Base-by-base conservation (phyloP, 2,888 invertebrate genomes). In the Glomeris marginata region DNA sequence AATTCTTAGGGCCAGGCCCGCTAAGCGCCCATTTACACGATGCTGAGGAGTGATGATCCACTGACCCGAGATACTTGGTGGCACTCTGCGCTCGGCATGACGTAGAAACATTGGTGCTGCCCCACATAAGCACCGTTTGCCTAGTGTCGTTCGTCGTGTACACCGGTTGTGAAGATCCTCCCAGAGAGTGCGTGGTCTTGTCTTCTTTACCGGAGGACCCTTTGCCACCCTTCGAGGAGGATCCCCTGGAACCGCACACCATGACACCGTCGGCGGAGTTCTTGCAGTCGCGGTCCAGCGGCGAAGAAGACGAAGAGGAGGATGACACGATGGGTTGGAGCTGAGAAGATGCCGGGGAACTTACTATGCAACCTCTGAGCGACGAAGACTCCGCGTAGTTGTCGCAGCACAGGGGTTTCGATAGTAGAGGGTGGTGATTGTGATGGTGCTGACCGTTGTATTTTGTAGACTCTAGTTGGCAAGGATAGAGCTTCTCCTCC, bases 51-150 rank as follows among this genome's bases (percentile, higher is more conserved):
- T 49, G 50, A 18, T 49, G 52, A 22, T 44, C 50, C 33, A 48
- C 45, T 34, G 51, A 41, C 38, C 49, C 49, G 43, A 55, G 54
- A 45, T 57, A 44, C 48, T 56, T 55, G 28, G 57, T 47, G 55
- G 47, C 18, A 8, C 22, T 16, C 15, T 20, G 41, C n/a, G 40
- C 36, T 2, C 46, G 37, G 15, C 41, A 41, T 5, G 51, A 37
- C 11, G 37, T 35, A n/a, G 46, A 36, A 21, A 28, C 54, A 36
- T 58, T 56, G 11, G 62, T 57, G 54, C 64, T 62, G 8, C 88
- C 90, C 90, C 90, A 91, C 90, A 91, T 90, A 41, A 91, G 75
- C 48, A 90, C 91, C 11, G 90, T 91, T 68, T 91, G 90, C 41
- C 91, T 72, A 57, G 77, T 72, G 60, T 78, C 78, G 49, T 75